These are phyloP conservation scores for Dufourea novaeangliae DNA, from an alignment of 1,140 invertebrate species.

Conservation along the genomic window DNA sequence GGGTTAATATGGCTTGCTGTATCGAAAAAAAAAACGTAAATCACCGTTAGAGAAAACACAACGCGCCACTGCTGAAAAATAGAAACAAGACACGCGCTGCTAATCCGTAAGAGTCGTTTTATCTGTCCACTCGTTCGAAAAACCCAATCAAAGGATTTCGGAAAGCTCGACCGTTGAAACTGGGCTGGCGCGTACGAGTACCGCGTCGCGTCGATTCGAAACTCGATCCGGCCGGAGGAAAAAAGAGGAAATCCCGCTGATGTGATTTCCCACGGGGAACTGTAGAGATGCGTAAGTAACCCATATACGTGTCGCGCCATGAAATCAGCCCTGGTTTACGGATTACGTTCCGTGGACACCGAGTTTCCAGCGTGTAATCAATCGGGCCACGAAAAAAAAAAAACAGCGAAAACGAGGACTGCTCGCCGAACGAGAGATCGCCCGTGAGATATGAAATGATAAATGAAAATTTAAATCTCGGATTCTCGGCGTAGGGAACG, in stretches of 20 bases:
- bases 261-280: background rate
- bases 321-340: background rate
- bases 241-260: background rate
- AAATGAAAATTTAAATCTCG: too few species aligned
- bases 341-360: background rate
- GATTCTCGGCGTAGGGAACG: too few species aligned
- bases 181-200: background rate
- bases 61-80: too few species aligned
- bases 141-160: background rate
- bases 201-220: background rate
- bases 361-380: background rate
- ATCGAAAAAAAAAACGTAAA: too few species aligned
- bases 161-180: background rate
- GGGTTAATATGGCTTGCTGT: too few species aligned
- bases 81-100: background rate
- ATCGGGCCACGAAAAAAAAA: too few species aligned
- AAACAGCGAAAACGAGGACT: background rate
- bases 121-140: background rate
- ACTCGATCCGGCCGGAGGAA: background rate
- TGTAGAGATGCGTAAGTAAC: constrained; percentile 2
- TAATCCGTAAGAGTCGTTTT: background rate
- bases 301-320: background rate
- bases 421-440: background rate
- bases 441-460: too few species aligned
- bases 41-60: too few species aligned